Percentiles rank a stretch among this genome's conserved stretches.
phyloP scores from a whole-genome alignment of 2,888 invertebrate species.

The Brassicogethes aeneus region DNA sequence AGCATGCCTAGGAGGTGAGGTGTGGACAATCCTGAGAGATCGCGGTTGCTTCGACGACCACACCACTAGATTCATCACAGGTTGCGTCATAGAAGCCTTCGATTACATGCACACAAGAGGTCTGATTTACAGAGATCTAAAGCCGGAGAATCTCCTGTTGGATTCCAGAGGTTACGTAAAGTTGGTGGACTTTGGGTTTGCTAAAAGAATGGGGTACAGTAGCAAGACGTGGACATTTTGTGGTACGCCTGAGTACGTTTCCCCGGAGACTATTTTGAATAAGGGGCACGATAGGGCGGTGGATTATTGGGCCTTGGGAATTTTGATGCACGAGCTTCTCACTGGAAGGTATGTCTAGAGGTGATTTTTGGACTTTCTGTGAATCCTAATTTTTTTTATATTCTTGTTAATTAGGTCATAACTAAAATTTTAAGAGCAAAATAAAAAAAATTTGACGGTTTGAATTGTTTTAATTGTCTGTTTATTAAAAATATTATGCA shows the following conservation, averaged over 20 bases:
- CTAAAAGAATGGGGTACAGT: constrained; percentile 54
- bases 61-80: constrained; percentile 57
- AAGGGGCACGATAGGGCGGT: constrained; percentile 64
- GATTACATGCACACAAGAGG: constrained; percentile 57
- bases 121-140: constrained; percentile 57
- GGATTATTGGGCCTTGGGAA: constrained; percentile 64
- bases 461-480: too few relatives aligned
- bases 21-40: constrained; percentile 64
- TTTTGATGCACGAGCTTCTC: constrained; percentile 55
- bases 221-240: constrained; percentile 69
- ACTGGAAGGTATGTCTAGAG: constrained; percentile 40
- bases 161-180: constrained; percentile 56
- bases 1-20: constrained; percentile 62
- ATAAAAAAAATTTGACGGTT: too few relatives aligned
- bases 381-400: constrained; percentile 3
- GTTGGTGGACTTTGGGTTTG: constrained; percentile 62
- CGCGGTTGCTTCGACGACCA: constrained; percentile 54
- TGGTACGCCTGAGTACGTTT: constrained; percentile 57
- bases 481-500: too few relatives aligned
- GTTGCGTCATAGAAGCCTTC: constrained; percentile 61
- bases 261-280: constrained; percentile 59
- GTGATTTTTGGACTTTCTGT: too few relatives aligned
- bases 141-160: constrained; percentile 61
- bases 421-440: too few relatives aligned
- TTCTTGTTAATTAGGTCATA: background rate